Evolutionary conservation across 1,140 invertebrate species (phyloP), one percentile per base, ranked within the genome.

Genomic region (Holcopasites calliopsidis): DNA sequence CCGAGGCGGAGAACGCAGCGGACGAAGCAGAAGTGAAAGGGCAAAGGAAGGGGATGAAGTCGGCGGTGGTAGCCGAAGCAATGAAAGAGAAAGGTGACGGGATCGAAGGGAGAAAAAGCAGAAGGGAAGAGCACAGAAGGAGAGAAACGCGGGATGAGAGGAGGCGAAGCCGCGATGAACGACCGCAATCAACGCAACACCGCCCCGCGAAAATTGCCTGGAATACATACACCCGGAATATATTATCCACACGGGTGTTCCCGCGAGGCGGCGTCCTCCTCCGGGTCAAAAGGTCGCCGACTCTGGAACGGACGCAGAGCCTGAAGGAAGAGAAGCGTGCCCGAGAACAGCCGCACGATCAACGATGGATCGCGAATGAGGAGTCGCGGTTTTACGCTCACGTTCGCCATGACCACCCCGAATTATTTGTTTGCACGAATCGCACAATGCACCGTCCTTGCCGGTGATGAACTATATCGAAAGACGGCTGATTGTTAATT

Each of bases 181-280:
- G 87, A 89, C 87, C 86, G 87, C 85, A 88, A 89, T 89, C 87
- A 89, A 88, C 88, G 86, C 87, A 87, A 89, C 87, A 87, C 85
- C 83, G 86, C 80, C 84, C 85, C 79, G 78, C 86, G 82, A 88
- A 89, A 89, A 88, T 89, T 88, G 82, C 87, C 80, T 85, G 73
- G 76, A 86, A 82, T 86, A 86, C n/a, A n/a, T n/a, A n/a, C 77
- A 84, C 77, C 85, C 83, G 82, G 87, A 87, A 89, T 89, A 88
- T 87, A 89, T 89, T 88, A 88, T 85, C 83, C 76, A 79, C 85
- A 82, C 86, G 82, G 85, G 84, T 86, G 83, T 84, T 86, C 81
- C 79, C 70, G 72, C 77, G 42, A 21, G 50, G 73, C 58, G 80
- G 76, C 84, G 80, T 79, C 77, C 72, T 57, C 71, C 77, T 74